These are phyloP conservation scores for Drosophila peninsularis DNA, from an alignment of 2,888 invertebrate genomes.

Conservation along the genomic window DNA sequence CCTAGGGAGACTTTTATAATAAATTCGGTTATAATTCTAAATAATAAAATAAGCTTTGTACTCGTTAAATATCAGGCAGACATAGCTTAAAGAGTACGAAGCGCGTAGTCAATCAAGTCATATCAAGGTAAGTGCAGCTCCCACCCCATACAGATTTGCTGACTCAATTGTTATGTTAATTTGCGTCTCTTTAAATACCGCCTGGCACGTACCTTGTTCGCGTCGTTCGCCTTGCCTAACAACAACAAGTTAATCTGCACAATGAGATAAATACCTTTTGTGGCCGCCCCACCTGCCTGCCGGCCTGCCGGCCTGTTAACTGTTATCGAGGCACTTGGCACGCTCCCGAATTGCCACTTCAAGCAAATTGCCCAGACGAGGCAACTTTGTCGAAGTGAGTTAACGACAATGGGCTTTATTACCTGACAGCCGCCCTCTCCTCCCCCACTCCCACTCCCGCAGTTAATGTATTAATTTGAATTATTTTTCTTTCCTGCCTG, in stretches of 20 bases:
- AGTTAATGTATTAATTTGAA: conserved; percentile 77
- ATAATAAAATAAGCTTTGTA: too few relatives aligned
- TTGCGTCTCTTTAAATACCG: conserved; percentile 5
- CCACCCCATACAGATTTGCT: not conserved
- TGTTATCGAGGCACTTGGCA: conserved; percentile 75
- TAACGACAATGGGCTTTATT: conserved; percentile 71
- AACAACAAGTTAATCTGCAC: conserved; percentile 61
- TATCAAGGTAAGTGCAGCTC: not conserved
- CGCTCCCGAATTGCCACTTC: conserved; percentile 80
- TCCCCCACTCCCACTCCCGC: not conserved
- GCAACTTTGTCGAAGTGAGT: conserved; percentile 52
- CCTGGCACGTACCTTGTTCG: conserved; percentile 48
- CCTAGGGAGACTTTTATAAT: not conserved
- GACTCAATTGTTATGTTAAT: conserved; percentile 2
- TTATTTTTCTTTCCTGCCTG: conserved; percentile 46
- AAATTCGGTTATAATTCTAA: not conserved
- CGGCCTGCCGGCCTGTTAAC: conserved; percentile 39
- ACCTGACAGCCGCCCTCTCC: conserved; percentile 51
- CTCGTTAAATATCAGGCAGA: too few relatives aligned
- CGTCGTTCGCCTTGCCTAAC: conserved; percentile 64
- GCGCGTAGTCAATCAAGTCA: not conserved
- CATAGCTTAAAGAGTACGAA: too few relatives aligned
- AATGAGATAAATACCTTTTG: conserved; percentile 79
- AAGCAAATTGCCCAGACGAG: conserved; percentile 69
- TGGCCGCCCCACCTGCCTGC: conserved; percentile 47